Percentiles rank a stretch among this genome's conserved stretches.
Evolutionary conservation across 1,140 invertebrate species (phyloP).

Genomic region (Panonychus citri): DNA sequence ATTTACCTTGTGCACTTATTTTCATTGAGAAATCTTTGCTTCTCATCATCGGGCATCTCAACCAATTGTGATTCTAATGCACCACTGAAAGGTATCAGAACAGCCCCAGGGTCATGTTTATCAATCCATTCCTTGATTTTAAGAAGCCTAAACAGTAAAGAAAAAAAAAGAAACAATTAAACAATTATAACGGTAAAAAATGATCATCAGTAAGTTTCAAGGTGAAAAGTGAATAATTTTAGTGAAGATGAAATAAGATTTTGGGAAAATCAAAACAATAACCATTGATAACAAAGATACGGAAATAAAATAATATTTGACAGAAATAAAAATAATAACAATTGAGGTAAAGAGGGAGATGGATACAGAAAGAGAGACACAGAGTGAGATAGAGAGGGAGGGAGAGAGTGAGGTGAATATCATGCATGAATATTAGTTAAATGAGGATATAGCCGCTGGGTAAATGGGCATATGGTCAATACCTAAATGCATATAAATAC

Average conservation of each 20-base stretch:
- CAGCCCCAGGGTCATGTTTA: slow-evolving; percentile 75
- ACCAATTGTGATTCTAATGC: slow-evolving; percentile 61
- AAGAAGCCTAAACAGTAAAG: slow-evolving; percentile 42
- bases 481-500: no score
- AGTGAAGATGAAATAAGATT: background rate
- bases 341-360: no score
- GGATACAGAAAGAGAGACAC: background rate
- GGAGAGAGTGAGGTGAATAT: no score
- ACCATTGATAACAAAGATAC: background rate
- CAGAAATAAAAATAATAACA: background rate
- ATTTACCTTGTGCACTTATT: slow-evolving; percentile 46
- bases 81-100: slow-evolving; percentile 85
- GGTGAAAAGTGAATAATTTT: background rate
- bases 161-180: background rate
- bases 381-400: no score
- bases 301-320: background rate
- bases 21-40: slow-evolving; percentile 50
- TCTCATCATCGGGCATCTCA: slow-evolving; percentile 60
- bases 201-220: background rate
- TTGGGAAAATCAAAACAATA: background rate
- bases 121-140: slow-evolving; percentile 99
- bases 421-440: background rate
- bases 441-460: no score
- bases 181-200: no score
- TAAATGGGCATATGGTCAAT: no score